Evolutionary conservation across 2,113 vertebrate species (phyloP).

Genomic region (Acinonyx jubatus): DNA sequence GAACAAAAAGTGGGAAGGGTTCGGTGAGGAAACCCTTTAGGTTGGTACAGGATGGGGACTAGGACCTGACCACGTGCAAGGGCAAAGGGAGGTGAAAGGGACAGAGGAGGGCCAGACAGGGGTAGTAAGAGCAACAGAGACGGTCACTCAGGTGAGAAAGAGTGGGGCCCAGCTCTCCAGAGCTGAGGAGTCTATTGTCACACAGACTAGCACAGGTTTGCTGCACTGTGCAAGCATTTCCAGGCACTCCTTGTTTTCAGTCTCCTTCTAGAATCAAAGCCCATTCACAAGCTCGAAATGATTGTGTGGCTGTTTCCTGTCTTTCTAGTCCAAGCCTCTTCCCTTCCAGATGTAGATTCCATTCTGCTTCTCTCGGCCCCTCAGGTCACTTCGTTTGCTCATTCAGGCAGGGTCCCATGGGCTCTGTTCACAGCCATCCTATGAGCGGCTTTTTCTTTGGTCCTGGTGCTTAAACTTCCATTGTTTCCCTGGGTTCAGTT

Average conservation of each 20-base stretch:
- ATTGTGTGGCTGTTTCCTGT: background rate
- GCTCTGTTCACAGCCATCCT: background rate
- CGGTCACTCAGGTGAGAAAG: background rate
- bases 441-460: background rate
- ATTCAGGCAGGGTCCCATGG: background rate
- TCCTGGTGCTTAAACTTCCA: background rate
- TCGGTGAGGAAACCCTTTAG: background rate
- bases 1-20: background rate
- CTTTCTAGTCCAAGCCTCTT: background rate
- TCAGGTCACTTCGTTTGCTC: background rate
- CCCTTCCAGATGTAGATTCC: background rate
- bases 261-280: background rate
- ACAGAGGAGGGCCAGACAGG: background rate
- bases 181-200: background rate
- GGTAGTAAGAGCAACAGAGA: background rate
- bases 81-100: accelerated
- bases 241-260: background rate
- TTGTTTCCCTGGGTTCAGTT: background rate
- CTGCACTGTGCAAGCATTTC: background rate
- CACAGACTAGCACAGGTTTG: background rate
- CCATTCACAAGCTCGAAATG: background rate
- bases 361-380: background rate
- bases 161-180: background rate
- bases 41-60: background rate
- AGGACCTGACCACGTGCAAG: background rate